phyloP scores from a whole-genome alignment of 2,888 invertebrate genomes.

The Lepidocyrtinus sp. region DNA sequence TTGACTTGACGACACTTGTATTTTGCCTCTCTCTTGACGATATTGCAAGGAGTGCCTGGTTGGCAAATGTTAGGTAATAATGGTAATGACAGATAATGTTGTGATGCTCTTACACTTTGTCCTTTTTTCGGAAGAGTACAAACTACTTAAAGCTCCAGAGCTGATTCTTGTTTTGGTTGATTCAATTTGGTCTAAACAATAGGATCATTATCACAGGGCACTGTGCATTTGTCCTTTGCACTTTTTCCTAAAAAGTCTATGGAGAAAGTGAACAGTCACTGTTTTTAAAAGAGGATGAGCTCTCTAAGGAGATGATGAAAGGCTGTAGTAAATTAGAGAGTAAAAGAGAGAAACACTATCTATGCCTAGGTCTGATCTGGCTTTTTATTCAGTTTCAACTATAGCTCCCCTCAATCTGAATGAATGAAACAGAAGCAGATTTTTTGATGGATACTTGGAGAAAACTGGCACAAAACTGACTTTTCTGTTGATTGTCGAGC shows the following conservation, averaged over 20 bases:
- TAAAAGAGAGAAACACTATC: background rate
- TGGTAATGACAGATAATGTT: conserved; percentile 37
- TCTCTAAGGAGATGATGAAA: conserved; percentile 18
- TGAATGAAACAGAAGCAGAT: background rate
- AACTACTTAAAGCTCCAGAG: conserved; percentile 1
- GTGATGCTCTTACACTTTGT: conserved; percentile 3
- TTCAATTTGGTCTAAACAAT: conserved; percentile 31
- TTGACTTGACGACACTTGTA: background rate
- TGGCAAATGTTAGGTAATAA: conserved; percentile 21
- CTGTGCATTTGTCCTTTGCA: background rate
- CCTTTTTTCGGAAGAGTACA: conserved; percentile 4
- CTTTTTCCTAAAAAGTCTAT: background rate
- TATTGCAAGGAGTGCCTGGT: conserved; percentile 2
- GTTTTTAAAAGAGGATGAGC: background rate
- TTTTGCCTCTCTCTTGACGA: background rate
- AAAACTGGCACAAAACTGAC: conserved; percentile 58
- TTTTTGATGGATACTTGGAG: conserved; percentile 45
- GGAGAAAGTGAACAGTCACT: conserved; percentile 12
- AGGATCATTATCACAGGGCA: conserved; percentile 27
- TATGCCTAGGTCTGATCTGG: too few species aligned
- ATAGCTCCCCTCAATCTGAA: too few species aligned
- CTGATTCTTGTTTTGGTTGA: conserved; percentile 25
- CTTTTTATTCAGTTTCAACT: background rate
- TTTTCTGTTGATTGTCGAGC: conserved; percentile 58
- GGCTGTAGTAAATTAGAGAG: conserved; percentile 16